A percentile compares a stretch with the other conserved stretches of the same genome.
These are phyloP conservation scores for Papilio helenus DNA, from an alignment of 1,140 invertebrate genomes.

Conservation along the genomic window DNA sequence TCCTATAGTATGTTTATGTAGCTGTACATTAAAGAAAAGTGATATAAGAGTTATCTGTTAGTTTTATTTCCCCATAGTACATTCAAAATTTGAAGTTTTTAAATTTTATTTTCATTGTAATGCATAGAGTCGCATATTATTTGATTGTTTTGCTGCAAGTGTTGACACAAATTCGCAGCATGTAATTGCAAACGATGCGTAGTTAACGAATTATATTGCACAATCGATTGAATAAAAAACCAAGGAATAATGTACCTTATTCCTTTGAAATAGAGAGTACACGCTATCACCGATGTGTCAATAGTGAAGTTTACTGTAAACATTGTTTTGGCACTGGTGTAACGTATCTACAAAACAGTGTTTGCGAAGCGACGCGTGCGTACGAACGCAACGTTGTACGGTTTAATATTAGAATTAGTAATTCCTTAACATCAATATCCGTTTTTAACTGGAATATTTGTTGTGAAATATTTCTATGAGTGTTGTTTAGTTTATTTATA, in stretches of 20 bases:
- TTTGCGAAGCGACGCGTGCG: slow-evolving; percentile 28
- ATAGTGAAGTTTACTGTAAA: slow-evolving; percentile 44
- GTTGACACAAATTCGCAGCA: slow-evolving; percentile 1
- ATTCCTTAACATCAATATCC: slow-evolving; percentile 18
- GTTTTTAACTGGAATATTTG: slow-evolving; percentile 1
- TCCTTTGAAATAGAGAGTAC: slow-evolving; percentile 11
- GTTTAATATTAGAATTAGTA: slow-evolving; percentile 22
- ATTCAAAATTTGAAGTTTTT: background rate
- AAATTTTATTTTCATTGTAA: background rate
- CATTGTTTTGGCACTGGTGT: slow-evolving; percentile 26
- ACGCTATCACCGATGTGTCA: slow-evolving; percentile 42
- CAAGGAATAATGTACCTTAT: slow-evolving; percentile 39
- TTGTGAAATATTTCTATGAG: background rate
- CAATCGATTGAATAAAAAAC: background rate
- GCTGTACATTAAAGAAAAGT: too few species aligned
- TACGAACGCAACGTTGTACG: slow-evolving; percentile 4
- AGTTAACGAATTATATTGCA: slow-evolving; percentile 20
- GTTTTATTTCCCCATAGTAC: too few species aligned
- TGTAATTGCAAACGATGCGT: slow-evolving; percentile 26
- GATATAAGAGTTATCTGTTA: too few species aligned
- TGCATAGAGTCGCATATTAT: background rate
- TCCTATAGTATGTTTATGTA: too few species aligned
- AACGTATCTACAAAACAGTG: slow-evolving; percentile 27
- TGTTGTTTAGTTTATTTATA: background rate
- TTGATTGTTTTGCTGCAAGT: slow-evolving; percentile 7